phyloP scores from a whole-genome alignment of 2,888 invertebrate genomes.

The Phengaris alcon region DNA sequence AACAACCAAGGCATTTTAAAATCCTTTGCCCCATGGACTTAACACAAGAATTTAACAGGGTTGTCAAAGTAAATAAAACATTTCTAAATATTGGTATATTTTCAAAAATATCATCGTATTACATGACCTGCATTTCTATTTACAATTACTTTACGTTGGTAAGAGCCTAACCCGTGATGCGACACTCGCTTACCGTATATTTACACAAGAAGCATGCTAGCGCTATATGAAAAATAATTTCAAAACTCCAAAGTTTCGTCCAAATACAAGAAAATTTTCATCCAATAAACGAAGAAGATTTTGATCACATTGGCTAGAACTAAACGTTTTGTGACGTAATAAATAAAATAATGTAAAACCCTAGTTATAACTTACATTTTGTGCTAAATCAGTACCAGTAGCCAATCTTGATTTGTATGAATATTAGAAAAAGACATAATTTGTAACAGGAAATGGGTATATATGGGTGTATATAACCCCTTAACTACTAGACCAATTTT shows the following conservation, averaged over 20 bases:
- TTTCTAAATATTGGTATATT: slow-evolving; percentile 78
- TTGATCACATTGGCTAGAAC: not conserved
- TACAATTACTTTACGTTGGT: slow-evolving; percentile 71
- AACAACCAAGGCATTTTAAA: too few relatives aligned
- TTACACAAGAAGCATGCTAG: slow-evolving; percentile 45
- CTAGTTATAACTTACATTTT: too few relatives aligned
- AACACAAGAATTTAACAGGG: not conserved
- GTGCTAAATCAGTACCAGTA: too few relatives aligned
- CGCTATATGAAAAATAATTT: slow-evolving; percentile 34
- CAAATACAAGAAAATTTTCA: not conserved
- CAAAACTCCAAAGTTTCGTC: slow-evolving; percentile 3
- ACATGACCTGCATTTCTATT: slow-evolving; percentile 77
- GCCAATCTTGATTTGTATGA: too few relatives aligned
- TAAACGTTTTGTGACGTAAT: not conserved
- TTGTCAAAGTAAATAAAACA: slow-evolving; percentile 43
- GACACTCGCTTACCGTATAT: slow-evolving; percentile 43
- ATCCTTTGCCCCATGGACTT: too few relatives aligned
- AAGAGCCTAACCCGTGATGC: slow-evolving; percentile 44
- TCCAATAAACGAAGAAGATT: not conserved
- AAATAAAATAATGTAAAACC: too few relatives aligned
- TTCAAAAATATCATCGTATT: slow-evolving; percentile 78
- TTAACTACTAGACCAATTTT: too few relatives aligned
- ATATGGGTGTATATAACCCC: too few relatives aligned
- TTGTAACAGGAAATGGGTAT: too few relatives aligned
- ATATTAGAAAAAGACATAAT: too few relatives aligned